Evolutionary conservation across 2,113 vertebrate species (phyloP), one percentile per base, ranked within the genome.

Genomic region (Arenaria interpres): DNA sequence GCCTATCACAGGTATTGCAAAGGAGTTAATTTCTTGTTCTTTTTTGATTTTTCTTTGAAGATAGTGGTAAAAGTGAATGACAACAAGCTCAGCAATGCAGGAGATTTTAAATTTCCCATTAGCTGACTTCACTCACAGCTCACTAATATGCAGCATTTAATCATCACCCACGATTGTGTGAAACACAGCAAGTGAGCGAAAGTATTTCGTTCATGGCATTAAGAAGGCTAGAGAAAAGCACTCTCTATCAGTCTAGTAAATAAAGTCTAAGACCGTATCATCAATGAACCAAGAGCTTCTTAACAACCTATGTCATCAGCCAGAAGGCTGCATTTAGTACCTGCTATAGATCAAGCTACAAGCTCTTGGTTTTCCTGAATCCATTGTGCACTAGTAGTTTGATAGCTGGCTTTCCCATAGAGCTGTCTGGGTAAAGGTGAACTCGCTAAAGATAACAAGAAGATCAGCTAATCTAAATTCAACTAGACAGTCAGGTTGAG

Each of bases 391-490:
- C 35, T 68, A 67, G 71, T 30, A 59, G 9, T 62, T 87, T 95
- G 88, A 63, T 22, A 69, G 14, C 51, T 89, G 43, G 23, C 30
- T 93, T 96, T 97, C 43, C 35, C 74, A 89, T 24, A 89, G 50
- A 89, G 19, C 30, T 63, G n/a, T 17, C 5, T 18, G 16, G 18
- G 39, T 91, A 82, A 91, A 90, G 35, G 28, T 67, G 85, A 91
- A 87, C 41, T 93, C 75, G 59, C 43, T 66, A 51, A 94, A 96
- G 83, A 93, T 48, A 95, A 35, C 24, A 80, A 45, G 21, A 87
- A 67, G 72, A 96, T 89, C 63, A 95, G 35, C 77, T 95, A 80
- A 95, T 95, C 79, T 94, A 97, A 97, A 97, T 95, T 69, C 76
- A 96, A 16, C 67, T 75, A 54, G 69, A 92, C 76, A 86, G 72